Conservation (phyloP, 2,797 vertebrate species). For the Girardinus metallicus region DNA sequence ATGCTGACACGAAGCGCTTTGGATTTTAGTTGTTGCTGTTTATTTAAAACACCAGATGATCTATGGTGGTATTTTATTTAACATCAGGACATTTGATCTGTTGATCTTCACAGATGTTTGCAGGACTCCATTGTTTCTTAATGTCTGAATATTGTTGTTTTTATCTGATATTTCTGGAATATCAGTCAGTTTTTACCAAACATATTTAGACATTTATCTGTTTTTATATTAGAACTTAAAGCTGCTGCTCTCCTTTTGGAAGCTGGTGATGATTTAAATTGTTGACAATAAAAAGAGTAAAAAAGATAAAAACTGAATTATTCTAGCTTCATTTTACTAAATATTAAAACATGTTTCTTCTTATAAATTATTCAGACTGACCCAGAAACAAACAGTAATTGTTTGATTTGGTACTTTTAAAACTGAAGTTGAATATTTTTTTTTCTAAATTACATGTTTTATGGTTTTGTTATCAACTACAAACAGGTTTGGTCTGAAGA, state of each 20-base stretch:
- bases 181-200: neutral
- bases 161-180: neutral
- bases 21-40: too few species aligned
- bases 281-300: neutral
- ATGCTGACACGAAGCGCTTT: too few species aligned
- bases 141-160: neutral
- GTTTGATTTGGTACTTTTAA: neutral
- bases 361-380: neutral
- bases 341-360: neutral
- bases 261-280: neutral
- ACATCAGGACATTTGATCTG: too few species aligned
- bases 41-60: too few species aligned
- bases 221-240: neutral
- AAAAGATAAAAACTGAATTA: neutral
- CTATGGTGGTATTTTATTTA: too few species aligned
- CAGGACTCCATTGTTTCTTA: too few species aligned
- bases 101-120: too few species aligned
- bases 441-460: neutral
- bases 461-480: neutral
- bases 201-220: neutral
- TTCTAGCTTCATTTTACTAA: neutral
- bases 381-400: neutral
- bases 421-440: neutral
- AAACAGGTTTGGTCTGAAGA: neutral
- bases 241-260: neutral